Conservation (phyloP, 53 echinoderm and acorn worm species). For the Astropecten irregularis region DNA sequence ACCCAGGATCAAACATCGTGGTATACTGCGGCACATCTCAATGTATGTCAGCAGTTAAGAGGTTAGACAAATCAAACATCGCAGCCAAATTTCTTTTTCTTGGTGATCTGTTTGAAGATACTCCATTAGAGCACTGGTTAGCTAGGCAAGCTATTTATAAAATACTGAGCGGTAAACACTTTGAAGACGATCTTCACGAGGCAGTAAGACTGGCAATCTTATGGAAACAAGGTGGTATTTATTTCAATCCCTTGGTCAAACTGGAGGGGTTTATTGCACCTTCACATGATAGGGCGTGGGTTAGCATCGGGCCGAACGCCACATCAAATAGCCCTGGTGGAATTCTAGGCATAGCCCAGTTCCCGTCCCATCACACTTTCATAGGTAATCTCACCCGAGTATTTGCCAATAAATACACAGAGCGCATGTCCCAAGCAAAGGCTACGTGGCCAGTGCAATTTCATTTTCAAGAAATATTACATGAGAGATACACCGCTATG, state of each 20-base stretch:
- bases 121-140: not conserved
- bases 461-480: no score
- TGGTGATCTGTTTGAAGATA: not conserved
- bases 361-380: not conserved
- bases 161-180: not conserved
- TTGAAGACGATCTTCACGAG: not conserved
- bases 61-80: not conserved
- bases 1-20: not conserved
- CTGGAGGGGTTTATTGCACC: not conserved
- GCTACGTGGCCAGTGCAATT: no score
- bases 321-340: not conserved
- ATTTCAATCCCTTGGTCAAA: not conserved
- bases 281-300: not conserved
- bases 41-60: not conserved
- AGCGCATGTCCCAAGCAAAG: no score
- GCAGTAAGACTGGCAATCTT: constrained; percentile 13
- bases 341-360: not conserved
- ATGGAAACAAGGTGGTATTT: constrained; percentile 13
- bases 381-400: not conserved
- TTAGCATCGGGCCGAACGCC: not conserved
- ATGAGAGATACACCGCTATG: no score
- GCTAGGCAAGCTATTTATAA: constrained; percentile 7
- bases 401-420: not conserved
- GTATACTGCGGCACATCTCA: constrained; percentile 16
- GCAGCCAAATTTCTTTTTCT: not conserved